Evolutionary conservation across 2,888 invertebrate genomes (phyloP).

Genomic region (Azorinus chamasolen): DNA sequence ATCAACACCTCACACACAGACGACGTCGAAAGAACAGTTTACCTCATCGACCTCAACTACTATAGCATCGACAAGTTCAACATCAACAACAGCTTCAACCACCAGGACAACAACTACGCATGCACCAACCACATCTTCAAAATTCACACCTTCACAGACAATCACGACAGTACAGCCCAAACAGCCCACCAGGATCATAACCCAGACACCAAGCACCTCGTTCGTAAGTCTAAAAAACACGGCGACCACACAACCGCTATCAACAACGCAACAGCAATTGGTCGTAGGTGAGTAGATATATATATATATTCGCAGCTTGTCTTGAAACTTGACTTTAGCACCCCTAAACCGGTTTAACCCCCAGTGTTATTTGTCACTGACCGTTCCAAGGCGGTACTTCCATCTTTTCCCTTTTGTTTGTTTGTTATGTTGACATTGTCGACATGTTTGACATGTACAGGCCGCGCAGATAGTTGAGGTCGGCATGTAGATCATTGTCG

Average conservation of each 20-base stretch:
- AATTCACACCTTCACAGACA: not conserved
- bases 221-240: constrained; percentile 8
- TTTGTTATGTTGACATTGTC: too few species aligned
- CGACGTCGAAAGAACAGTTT: too few species aligned
- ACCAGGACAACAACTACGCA: constrained; percentile 22
- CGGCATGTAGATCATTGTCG: too few species aligned
- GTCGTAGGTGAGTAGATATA: not conserved
- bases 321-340: too few species aligned
- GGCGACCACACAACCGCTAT: not conserved
- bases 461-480: too few species aligned
- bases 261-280: not conserved
- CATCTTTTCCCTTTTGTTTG: too few species aligned
- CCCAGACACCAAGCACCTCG: constrained; percentile 12
- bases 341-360: too few species aligned
- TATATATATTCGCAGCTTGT: too few species aligned
- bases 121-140: constrained; percentile 12
- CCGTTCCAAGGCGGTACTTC: too few species aligned
- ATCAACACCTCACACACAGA: too few species aligned
- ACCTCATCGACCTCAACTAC: constrained; percentile 7
- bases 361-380: too few species aligned
- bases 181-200: not conserved
- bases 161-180: not conserved
- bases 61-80: constrained; percentile 18
- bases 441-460: too few species aligned
- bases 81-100: constrained; percentile 26